These are phyloP conservation scores for Planococcus citri DNA, from an alignment of 1,140 invertebrate species.

Conservation along the genomic window DNA sequence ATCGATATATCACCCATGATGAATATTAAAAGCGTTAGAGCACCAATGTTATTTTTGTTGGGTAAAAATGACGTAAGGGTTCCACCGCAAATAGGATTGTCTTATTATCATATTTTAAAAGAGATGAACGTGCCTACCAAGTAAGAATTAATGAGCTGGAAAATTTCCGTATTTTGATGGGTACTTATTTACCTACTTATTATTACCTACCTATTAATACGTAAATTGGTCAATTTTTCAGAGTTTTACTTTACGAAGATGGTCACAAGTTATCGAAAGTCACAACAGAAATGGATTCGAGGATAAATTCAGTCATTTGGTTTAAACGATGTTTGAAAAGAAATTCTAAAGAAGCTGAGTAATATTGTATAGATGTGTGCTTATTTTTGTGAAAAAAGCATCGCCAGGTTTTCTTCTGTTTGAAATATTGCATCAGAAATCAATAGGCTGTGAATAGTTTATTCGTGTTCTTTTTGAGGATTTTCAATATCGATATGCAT, in stretches of 20 bases:
- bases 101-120: conserved; percentile 52
- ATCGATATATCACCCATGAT: conserved; percentile 48
- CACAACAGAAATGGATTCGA: conserved; percentile 48
- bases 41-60: conserved; percentile 66
- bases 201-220: too few relatives aligned
- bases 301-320: conserved; percentile 55
- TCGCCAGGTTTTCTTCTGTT: too few relatives aligned
- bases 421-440: too few relatives aligned
- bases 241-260: conserved; percentile 57
- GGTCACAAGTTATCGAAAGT: conserved; percentile 50
- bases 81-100: conserved; percentile 54
- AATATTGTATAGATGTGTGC: too few relatives aligned
- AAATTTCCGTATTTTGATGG: too few relatives aligned
- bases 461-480: too few relatives aligned
- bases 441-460: too few relatives aligned
- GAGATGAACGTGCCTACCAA: conserved; percentile 46
- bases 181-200: too few relatives aligned
- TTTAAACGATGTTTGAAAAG: conserved; percentile 31
- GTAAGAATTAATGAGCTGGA: conserved; percentile 31
- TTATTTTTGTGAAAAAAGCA: too few relatives aligned
- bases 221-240: conserved; percentile 32
- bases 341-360: too few relatives aligned
- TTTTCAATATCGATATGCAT: too few relatives aligned
- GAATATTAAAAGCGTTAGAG: conserved; percentile 52
- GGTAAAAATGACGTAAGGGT: conserved; percentile 74